Evolutionary conservation across 2,113 vertebrate species (phyloP), one percentile per base, ranked within the genome.

Genomic region (Rhombomys opimus): DNA sequence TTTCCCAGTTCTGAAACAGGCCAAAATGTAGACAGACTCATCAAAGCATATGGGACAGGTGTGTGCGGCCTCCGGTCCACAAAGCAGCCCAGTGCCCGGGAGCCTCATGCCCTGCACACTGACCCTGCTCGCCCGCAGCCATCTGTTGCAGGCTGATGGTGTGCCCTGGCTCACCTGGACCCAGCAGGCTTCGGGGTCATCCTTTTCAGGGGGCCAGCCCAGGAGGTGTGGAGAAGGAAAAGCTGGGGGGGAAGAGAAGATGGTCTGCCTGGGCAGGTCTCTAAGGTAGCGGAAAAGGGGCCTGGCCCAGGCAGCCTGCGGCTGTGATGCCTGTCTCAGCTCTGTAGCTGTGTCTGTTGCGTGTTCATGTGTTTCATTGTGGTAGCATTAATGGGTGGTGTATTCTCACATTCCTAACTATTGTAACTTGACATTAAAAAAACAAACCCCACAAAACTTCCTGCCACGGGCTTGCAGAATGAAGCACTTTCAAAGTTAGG

Each of bases 401-500:
- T 96, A 97, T 96, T 93, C 92, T 94, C 92, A 88, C 97, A 96
- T 98, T 98, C 98, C 97, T 98, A 98, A 98, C 98, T 96, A 98
- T 98, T 97, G 97, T 98, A 98, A 98, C 98, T 98, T 98, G 98
- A 98, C 97, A 96, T 96, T 94, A 72, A 96, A 93, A 57, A 97
- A 84, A 80, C 76, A 96, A 93, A 96, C 96, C 95, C 97, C 82
- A 96, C 96, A 93, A 70, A 68, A 86, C 94, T 97, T 97, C 98
- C 98, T 98, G 98, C 98, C 98, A 96, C 86, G 97, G 96, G 97
- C 98, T 98, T 98, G 98, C 99, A 98, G 98, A 98, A 96, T 98
- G 98, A 99, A 99, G 99, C 99, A 99, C 99, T 99, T 99, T 98
- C 96, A 98, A 98, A 98, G 97, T 98, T 96, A 98, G 98, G 97